Conservation (phyloP, 2,113 vertebrate genomes). For the Mohoua ochrocephala region DNA sequence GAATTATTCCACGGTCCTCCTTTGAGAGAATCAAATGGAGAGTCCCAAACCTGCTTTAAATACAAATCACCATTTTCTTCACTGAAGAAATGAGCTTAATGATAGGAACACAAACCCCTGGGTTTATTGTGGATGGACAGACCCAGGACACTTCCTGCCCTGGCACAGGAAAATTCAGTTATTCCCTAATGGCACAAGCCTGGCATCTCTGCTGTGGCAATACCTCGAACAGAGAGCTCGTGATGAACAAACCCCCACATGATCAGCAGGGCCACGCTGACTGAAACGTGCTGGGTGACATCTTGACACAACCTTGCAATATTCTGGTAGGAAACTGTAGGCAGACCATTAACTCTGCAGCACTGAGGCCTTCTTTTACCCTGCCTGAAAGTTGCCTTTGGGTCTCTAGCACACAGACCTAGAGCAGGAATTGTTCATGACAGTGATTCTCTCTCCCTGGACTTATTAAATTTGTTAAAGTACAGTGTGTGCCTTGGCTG, state of each 20-base stretch:
- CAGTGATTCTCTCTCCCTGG: not conserved
- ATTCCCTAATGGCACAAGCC: not conserved
- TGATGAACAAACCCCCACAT: rapidly evolving
- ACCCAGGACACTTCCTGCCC: not conserved
- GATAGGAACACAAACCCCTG: not conserved
- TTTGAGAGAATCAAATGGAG: not conserved
- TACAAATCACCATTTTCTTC: not conserved
- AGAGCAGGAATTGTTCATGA: not conserved
- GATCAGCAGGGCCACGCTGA: not conserved
- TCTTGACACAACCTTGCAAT: not conserved
- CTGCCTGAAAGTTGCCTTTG: not conserved
- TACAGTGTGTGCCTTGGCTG: slow-evolving; percentile 3
- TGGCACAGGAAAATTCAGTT: not conserved
- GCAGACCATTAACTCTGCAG: not conserved
- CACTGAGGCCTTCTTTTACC: not conserved
- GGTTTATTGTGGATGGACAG: not conserved
- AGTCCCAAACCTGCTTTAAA: not conserved
- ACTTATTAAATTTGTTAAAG: not conserved
- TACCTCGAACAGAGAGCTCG: not conserved
- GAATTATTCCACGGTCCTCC: not conserved
- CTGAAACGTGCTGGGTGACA: not conserved
- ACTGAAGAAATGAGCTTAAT: not conserved
- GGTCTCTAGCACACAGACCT: not conserved
- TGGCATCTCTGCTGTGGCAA: not conserved
- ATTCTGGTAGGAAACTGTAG: not conserved